Evolutionary conservation across 2,797 vertebrate genomes (phyloP), one percentile per base, ranked within the genome.

Genomic region (Cephalopachus bancanus): DNA sequence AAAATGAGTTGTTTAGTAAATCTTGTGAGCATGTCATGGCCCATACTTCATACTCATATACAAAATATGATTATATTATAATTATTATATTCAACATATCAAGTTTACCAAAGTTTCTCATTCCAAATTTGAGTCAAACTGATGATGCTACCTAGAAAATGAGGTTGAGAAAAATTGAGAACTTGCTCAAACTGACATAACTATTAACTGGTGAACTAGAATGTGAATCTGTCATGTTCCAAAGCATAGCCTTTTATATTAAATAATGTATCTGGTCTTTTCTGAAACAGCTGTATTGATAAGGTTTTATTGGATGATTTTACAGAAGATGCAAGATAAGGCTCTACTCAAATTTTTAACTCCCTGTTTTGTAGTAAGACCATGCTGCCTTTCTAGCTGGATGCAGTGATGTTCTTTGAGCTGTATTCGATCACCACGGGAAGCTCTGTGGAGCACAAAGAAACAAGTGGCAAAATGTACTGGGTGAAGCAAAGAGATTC

Each of bases 141-240:
- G 30, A 44, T 71, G 44, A 44, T 44, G 5, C 44, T 89, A 59
- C 37, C 65, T 88, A 84, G 60, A 76, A 94, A 83, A 3, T 62
- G 5, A 72, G 5, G 14, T 59, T 83, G 86, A 85, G 57, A 72
- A 93, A 85, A 94, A 67, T 74, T 67, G 83, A 71, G n/a, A 71
- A 60, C 22, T 78, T 67, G 3, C 37, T 53, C 74, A 69, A 89
- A 72, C 88, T 60, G 74, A 81, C 20, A 44, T 14, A 91, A 10
- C 37, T 80, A 19, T 62, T 62, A 72, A 64, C 20, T 17, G 6
- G 28, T 90, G 7, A 89, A 37, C 24, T 67, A 65, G 20, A 28
- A 65, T 89, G 91, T 89, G 22, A 89, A 65, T 44, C 6, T 11
- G 0, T 69, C 59, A 51, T 65, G 24, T 86, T 60, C 60, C n/a